These are phyloP conservation scores for Ceratina calcarata DNA, from an alignment of 1,140 invertebrate genomes.

Conservation along the genomic window DNA sequence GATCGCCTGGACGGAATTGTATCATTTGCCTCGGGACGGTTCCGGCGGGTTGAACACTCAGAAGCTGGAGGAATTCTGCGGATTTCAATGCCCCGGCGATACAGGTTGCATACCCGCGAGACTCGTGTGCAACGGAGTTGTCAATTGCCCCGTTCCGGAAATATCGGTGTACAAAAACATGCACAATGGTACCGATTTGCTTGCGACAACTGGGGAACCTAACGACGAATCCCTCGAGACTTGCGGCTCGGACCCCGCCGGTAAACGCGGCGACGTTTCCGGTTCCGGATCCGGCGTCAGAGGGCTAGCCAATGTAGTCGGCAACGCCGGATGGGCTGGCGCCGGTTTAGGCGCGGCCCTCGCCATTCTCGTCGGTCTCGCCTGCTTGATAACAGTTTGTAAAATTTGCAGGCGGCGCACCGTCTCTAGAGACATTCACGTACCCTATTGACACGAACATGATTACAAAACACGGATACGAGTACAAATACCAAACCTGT, in stretches of 20 bases:
- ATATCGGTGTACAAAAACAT: constrained; percentile 41
- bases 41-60: constrained; percentile 89
- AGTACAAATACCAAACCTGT: constrained; percentile 4
- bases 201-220: constrained; percentile 53
- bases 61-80: constrained; percentile 84
- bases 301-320: constrained; percentile 58
- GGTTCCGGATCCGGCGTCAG: constrained; percentile 61
- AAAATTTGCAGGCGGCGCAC: constrained; percentile 77
- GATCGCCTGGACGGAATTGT: constrained; percentile 94
- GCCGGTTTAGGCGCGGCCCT: constrained; percentile 77
- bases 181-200: constrained; percentile 59
- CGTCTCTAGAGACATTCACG: constrained; percentile 76
- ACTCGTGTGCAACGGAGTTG: constrained; percentile 91
- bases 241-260: constrained; percentile 57
- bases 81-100: constrained; percentile 92
- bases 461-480: neutral
- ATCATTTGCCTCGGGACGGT: constrained; percentile 89
- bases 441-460: constrained; percentile 72
- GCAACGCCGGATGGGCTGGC: constrained; percentile 75
- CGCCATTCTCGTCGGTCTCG: constrained; percentile 75
- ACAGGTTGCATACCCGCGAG: constrained; percentile 89
- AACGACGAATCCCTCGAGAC: constrained; percentile 76
- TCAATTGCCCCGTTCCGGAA: constrained; percentile 89
- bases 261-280: constrained; percentile 15
- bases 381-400: constrained; percentile 78